Conservation (phyloP, 1,140 invertebrate species). For the Leucophenga varia region DNA sequence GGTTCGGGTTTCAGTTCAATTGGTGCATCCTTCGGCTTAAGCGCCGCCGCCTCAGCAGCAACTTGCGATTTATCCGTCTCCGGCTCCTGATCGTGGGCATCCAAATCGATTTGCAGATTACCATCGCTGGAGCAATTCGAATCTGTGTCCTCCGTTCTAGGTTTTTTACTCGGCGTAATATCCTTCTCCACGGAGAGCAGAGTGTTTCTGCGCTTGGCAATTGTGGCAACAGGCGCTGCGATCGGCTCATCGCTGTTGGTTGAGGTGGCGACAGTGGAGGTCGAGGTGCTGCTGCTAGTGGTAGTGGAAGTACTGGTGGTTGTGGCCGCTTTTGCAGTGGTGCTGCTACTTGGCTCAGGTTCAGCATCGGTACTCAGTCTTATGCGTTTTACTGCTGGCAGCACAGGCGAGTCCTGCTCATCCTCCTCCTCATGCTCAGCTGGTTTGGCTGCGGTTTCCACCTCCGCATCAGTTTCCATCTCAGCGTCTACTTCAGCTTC, state of each 20-base stretch:
- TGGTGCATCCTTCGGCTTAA: background rate
- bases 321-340: no score
- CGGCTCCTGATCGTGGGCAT: constrained; percentile 20
- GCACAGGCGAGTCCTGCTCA: background rate
- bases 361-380: constrained; percentile 35
- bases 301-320: no score
- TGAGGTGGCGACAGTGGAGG: no score
- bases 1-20: constrained; percentile 23
- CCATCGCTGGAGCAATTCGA: constrained; percentile 37
- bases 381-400: constrained; percentile 26
- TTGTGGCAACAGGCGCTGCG: no score
- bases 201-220: no score
- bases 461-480: constrained; percentile 11
- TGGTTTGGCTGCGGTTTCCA: constrained; percentile 11
- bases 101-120: constrained; percentile 31
- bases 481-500: background rate
- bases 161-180: no score
- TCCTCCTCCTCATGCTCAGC: background rate
- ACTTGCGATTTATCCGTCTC: constrained; percentile 13
- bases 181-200: no score
- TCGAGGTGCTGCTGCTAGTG: no score
- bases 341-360: no score
- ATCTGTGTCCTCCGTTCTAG: constrained; percentile 10
- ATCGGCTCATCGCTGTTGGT: no score
- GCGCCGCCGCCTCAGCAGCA: background rate